Base-by-base conservation (phyloP, 2,888 invertebrate genomes). In the Leptopilina drosophilae region DNA sequence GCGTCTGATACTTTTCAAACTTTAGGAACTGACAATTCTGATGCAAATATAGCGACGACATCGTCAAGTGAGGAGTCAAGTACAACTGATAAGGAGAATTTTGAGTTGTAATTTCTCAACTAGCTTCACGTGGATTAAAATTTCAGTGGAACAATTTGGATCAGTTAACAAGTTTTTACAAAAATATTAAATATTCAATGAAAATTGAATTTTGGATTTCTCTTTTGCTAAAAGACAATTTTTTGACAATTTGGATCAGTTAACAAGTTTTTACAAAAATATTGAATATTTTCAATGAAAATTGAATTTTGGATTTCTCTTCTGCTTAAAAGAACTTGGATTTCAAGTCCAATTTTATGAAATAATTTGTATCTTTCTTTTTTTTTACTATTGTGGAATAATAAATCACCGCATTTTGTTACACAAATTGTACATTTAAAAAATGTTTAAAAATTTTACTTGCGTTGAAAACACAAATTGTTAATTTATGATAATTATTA, bases 191-290 rank as follows among this genome's bases (percentile, higher is more conserved):
- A 33, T 2, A 33, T 33, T 8, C 99, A 99, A 0, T 93, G 94
- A 81, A 98, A 96, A 0, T 93, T 99, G 64, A 99, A 99, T 93
- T 94, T 97, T 14, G 95, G 95, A 66, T 99, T 99, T 1, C 96
- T 98, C 89, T 95, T 97, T 1, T n/a, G n/a, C n/a, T n/a, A n/a
- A n/a, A n/a, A n/a, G n/a, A n/a, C n/a, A n/a, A n/a, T n/a, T n/a
- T n/a, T n/a, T n/a, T n/a, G n/a, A 89, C 89, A 15, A 85, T 81
- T 77, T 80, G 85, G 79, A 69, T 77, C 82, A n/a, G 88, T 88
- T 49, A 85, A 86, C 78, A 91, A 33, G 33, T 33, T 93, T 4
- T 93, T 94, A 0, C 95, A 96, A 89, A 95, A 33, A 33, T 33
- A 3, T 33, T 4, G 33, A 33, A 33, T 2, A 33, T 33, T 8